Conservation (phyloP, 2,888 invertebrate species). For the Eledone cirrhosa region DNA sequence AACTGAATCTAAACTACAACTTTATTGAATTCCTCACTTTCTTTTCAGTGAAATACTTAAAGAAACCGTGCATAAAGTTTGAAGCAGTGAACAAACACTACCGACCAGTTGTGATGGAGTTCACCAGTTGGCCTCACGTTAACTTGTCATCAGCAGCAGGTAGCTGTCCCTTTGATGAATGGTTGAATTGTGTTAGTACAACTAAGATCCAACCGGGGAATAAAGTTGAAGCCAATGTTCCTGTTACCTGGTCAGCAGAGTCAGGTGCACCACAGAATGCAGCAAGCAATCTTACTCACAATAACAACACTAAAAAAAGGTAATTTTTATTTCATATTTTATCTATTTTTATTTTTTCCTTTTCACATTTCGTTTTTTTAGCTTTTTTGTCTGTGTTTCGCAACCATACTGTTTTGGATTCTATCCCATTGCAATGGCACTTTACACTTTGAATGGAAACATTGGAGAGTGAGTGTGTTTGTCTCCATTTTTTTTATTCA, state of each 20-base stretch:
- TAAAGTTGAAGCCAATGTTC: neutral
- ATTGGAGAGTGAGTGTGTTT: too few relatives aligned
- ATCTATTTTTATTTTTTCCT: too few relatives aligned
- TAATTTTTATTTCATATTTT: too few relatives aligned
- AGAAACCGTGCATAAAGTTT: constrained; percentile 55
- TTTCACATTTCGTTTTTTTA: too few relatives aligned
- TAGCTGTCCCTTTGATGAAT: constrained; percentile 59
- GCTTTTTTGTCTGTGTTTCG: too few relatives aligned
- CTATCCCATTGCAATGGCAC: too few relatives aligned
- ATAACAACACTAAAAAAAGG: constrained; percentile 23
- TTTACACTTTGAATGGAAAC: too few relatives aligned
- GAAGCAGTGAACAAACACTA: constrained; percentile 50
- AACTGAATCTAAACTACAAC: too few relatives aligned
- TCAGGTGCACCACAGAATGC: constrained; percentile 1
- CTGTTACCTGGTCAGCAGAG: constrained; percentile 14
- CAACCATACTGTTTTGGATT: too few relatives aligned
- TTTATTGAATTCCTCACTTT: too few relatives aligned
- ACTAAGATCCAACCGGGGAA: constrained; percentile 15
- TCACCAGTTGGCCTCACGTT: constrained; percentile 52
- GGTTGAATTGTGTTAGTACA: constrained; percentile 17
- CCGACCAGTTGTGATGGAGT: constrained; percentile 48
- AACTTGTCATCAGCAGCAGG: constrained; percentile 51
- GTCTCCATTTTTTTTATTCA: too few relatives aligned
- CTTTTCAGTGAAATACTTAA: constrained; percentile 48
- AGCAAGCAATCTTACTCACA: constrained; percentile 33